These are phyloP conservation scores for Parus major DNA, from an alignment of 2,113 vertebrate species.

Conservation along the genomic window DNA sequence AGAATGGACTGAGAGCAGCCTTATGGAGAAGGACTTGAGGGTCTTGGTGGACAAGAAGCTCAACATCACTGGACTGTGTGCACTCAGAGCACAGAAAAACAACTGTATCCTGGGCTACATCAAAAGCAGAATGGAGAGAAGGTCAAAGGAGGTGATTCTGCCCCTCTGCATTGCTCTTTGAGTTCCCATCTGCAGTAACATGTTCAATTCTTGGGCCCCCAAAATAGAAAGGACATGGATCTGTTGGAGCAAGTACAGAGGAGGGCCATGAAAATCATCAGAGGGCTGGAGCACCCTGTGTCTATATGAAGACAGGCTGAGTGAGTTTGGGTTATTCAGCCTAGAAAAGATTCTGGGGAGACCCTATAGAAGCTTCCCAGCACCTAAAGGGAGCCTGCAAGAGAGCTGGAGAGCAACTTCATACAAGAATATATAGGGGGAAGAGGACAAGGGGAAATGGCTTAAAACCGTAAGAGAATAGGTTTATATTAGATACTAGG, in stretches of 20 bases:
- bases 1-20: background rate
- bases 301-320: background rate
- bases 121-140: background rate
- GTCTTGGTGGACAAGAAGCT: background rate
- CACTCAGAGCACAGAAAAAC: background rate
- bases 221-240: background rate
- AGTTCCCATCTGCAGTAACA: background rate
- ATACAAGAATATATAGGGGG: background rate
- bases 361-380: background rate
- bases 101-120: background rate
- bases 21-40: background rate
- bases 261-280: background rate
- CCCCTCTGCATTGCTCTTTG: background rate
- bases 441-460: background rate
- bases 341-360: background rate
- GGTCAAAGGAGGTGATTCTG: background rate
- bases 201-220: background rate
- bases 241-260: background rate
- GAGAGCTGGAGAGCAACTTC: background rate
- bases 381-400: background rate
- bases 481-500: background rate
- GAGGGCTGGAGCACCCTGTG: too few species aligned
- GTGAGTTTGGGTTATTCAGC: background rate
- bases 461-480: background rate
- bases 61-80: background rate